Percentiles rank a stretch among this genome's conserved stretches.
Conservation (phyloP, 1,140 invertebrate species). For the Gonioctena quinquepunctata region DNA sequence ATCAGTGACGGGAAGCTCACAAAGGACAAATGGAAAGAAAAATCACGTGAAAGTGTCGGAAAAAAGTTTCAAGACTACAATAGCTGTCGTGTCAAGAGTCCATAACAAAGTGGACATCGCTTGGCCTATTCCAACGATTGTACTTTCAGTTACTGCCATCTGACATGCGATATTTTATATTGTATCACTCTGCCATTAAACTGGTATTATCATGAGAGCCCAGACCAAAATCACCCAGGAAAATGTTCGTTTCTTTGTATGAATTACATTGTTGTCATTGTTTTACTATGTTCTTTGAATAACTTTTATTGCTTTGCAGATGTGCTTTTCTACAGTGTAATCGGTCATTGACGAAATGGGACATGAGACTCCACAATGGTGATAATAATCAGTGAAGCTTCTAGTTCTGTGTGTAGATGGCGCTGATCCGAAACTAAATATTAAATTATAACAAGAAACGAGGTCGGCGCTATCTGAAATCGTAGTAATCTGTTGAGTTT, state of each 20-base stretch:
- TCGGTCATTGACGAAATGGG: no score
- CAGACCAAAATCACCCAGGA: neutral
- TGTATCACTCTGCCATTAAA: slow-evolving; percentile 17
- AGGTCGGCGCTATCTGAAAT: no score
- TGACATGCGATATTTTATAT: slow-evolving; percentile 20
- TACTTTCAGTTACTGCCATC: slow-evolving; percentile 13
- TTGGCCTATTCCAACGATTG: slow-evolving; percentile 11
- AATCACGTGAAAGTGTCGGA: neutral
- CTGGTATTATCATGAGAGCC: slow-evolving; percentile 1
- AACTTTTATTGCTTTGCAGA: no score
- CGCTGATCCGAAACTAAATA: no score
- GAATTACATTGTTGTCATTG: neutral
- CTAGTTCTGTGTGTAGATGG: no score
- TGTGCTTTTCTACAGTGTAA: no score
- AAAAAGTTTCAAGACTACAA: neutral
- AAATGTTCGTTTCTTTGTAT: neutral
- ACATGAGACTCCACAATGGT: no score
- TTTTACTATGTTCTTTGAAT: no score
- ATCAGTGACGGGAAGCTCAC: neutral
- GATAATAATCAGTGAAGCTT: no score
- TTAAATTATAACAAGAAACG: no score
- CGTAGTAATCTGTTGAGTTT: no score
- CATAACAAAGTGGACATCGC: slow-evolving; percentile 16
- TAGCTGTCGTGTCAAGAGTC: slow-evolving; percentile 5
- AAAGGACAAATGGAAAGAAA: neutral